These are phyloP conservation scores for Stenotaenia linearis DNA, from an alignment of 2,888 invertebrate species.

Conservation along the genomic window DNA sequence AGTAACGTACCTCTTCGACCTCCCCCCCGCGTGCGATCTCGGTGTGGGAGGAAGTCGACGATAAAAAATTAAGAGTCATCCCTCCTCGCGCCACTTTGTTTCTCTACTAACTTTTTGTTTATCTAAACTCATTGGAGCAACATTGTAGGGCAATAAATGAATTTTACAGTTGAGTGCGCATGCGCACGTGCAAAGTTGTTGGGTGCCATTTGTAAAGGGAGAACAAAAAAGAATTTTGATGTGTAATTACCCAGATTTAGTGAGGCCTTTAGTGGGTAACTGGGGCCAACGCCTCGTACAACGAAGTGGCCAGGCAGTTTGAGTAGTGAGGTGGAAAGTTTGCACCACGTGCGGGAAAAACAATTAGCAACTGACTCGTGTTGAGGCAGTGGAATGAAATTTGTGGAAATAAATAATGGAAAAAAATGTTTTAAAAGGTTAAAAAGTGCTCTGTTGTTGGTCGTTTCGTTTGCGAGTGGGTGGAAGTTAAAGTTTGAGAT, in stretches of 20 bases:
- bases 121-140: not conserved
- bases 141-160: not conserved
- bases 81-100: not conserved
- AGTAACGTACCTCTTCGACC: not conserved
- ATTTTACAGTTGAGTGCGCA: not conserved
- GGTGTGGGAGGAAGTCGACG: not conserved
- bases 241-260: slow-evolving; percentile 19
- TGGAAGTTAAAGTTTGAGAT: not conserved
- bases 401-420: not conserved
- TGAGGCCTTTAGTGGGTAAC: not conserved
- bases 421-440: not conserved
- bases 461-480: not conserved
- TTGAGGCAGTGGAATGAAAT: not conserved
- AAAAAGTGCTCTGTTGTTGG: not conserved
- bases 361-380: not conserved
- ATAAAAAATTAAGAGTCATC: slow-evolving; percentile 8
- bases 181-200: slow-evolving; percentile 7
- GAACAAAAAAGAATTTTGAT: not conserved
- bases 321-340: slow-evolving; percentile 2
- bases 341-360: slow-evolving; percentile 1
- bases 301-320: not conserved
- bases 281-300: not conserved
- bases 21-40: not conserved
- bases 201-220: not conserved
- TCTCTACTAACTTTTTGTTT: slow-evolving; percentile 14